Evolutionary conservation across 23 tunicate species (phyloP), one percentile per base, ranked within the genome.

Genomic region (Diplosoma virens): DNA sequence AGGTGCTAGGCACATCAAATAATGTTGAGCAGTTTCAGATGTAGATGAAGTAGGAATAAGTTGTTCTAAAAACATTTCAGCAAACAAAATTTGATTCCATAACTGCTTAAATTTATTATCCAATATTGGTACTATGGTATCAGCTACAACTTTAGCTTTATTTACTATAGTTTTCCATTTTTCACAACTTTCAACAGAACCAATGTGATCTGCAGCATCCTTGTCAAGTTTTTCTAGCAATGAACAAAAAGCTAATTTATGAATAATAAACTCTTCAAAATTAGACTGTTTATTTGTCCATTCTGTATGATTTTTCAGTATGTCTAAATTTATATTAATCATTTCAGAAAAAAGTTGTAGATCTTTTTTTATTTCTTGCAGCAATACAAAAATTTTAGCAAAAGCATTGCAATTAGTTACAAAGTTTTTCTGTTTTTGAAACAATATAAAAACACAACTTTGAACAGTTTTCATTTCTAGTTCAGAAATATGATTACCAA

Each of bases 81-180:
- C 87, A 58, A 87, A 67, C 20, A 54, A 32, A 30, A 87, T 37
- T 6, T 41, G 87, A 31, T 22, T 68, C 95, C 95, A 87, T 37
- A 47, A 35, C 20, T 58, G 9, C 16, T 66, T 27, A 0, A 76
- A 32, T n/a, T 60, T 75, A 21, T 81, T n/a, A 25, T 47, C 24
- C 20, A 23, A 21, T 6, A 30, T 23, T 1, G 71, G 27, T 23
- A 82, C 28, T 16, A 72, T 3, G 9, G 34, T 28, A 3, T 81
- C 67, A 23, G 80, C 67, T 5, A 87, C 68, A 20, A 24, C 33
- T 37, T 81, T 87, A 7, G 60, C 59, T 20, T 56, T 67, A 1
- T 30, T 23, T 9, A 77, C 82, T 1, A 59, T 45, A 4, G 31
- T 18, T 68, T 67, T 81, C 95, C 95, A 87, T 1, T 30, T 27